phyloP scores from a whole-genome alignment of 2,113 vertebrate species.

The Mastomys natalensis region DNA sequence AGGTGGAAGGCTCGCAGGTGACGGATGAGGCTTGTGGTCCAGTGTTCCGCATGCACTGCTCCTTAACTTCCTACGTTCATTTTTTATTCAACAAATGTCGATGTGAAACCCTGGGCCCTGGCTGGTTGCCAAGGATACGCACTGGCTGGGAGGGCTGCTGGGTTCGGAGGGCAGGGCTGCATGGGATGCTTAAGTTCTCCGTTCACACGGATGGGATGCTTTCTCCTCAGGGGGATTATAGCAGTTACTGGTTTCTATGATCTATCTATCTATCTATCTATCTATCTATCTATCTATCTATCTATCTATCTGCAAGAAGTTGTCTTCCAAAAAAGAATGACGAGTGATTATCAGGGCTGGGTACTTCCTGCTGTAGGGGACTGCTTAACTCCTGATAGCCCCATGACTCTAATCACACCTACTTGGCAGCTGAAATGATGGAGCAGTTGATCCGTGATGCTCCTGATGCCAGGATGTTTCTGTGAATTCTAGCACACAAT shows the following conservation, averaged over 20 bases:
- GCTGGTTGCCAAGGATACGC: slow-evolving; percentile 63
- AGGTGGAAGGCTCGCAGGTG: background rate
- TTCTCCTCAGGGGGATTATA: background rate
- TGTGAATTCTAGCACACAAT: background rate
- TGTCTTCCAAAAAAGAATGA: background rate
- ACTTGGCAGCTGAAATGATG: background rate
- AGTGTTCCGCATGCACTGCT: background rate
- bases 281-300: background rate
- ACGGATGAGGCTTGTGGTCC: too few relatives aligned
- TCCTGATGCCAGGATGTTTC: background rate
- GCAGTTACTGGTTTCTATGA: background rate
- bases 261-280: background rate
- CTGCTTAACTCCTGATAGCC: background rate
- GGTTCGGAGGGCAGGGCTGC: background rate
- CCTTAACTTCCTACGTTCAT: slow-evolving; percentile 50
- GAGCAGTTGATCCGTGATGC: background rate
- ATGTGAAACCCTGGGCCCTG: slow-evolving; percentile 17
- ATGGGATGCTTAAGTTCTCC: background rate
- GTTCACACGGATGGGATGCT: background rate
- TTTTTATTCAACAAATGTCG: slow-evolving; percentile 56
- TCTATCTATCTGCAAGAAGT: background rate
- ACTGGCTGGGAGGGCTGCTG: background rate
- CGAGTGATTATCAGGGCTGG: background rate
- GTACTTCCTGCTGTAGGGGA: background rate
- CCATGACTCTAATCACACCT: background rate